A percentile compares a stretch with the other conserved stretches of the same genome.
phyloP scores from a whole-genome alignment of 2,113 vertebrate genomes.

The Sander lucioperca region DNA sequence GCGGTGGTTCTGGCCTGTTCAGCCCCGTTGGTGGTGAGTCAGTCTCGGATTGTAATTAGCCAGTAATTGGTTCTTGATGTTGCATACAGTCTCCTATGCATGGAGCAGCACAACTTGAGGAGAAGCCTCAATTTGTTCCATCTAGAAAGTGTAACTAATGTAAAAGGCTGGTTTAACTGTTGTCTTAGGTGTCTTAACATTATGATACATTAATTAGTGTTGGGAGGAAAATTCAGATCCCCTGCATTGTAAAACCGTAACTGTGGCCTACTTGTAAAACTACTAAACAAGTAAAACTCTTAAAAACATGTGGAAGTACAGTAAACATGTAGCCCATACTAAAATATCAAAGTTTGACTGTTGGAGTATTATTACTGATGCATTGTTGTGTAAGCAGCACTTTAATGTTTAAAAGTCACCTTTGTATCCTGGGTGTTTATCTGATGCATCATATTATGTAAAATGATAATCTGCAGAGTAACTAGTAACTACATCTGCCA shows the following conservation, averaged over 20 bases:
- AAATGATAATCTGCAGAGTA: not conserved
- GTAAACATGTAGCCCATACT: no score
- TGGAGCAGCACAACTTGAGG: not conserved
- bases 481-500: not conserved
- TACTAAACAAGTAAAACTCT: not conserved
- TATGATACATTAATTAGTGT: not conserved
- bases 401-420: not conserved
- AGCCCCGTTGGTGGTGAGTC: constrained; percentile 95
- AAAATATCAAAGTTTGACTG: not conserved
- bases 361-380: not conserved
- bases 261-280: not conserved
- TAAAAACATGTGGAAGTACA: not conserved
- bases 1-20: constrained; percentile 95
- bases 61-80: not conserved
- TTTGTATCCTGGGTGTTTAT: not conserved
- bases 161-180: no score
- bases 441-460: not conserved
- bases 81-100: not conserved
- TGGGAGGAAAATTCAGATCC: not conserved
- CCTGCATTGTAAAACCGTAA: no score
- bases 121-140: not conserved
- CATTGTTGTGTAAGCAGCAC: not conserved
- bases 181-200: not conserved
- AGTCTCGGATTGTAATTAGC: rapidly evolving
- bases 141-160: no score